A percentile compares a stretch with the other conserved stretches of the same genome.
Evolutionary conservation across 1,140 invertebrate genomes (phyloP).

Genomic region (Polyergus mexicanus): DNA sequence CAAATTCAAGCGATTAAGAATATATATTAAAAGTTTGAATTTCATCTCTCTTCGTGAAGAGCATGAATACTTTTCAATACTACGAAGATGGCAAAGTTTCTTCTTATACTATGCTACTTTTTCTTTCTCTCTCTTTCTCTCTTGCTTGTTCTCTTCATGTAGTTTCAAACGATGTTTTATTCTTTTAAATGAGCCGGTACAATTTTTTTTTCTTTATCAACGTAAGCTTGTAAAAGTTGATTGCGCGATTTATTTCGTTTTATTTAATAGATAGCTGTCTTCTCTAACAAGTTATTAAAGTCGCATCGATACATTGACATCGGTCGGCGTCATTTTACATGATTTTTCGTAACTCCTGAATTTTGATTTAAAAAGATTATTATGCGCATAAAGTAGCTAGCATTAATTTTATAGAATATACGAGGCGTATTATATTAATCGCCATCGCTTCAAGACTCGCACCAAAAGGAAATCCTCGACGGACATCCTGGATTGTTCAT

Average conservation of each 20-base stretch:
- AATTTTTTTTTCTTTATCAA: not conserved
- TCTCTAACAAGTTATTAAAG: not conserved
- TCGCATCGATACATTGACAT: constrained; percentile 24
- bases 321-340: constrained; percentile 22
- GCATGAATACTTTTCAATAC: not conserved
- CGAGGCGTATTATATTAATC: constrained; percentile 28
- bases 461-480: constrained; percentile 17
- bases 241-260: not conserved
- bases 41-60: not conserved
- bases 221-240: not conserved
- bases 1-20: not conserved
- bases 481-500: constrained; percentile 21
- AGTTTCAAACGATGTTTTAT: not conserved
- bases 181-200: not conserved
- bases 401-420: constrained; percentile 43
- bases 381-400: constrained; percentile 9
- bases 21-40: not conserved
- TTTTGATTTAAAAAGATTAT: not conserved
- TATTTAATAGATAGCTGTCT: not conserved
- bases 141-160: not conserved
- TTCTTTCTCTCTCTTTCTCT: no score
- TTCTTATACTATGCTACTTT: no score
- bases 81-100: not conserved
- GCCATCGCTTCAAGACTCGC: constrained; percentile 35
- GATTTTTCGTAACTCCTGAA: not conserved